Conservation (phyloP, 2,888 invertebrate genomes). For the Erebia aethiops region DNA sequence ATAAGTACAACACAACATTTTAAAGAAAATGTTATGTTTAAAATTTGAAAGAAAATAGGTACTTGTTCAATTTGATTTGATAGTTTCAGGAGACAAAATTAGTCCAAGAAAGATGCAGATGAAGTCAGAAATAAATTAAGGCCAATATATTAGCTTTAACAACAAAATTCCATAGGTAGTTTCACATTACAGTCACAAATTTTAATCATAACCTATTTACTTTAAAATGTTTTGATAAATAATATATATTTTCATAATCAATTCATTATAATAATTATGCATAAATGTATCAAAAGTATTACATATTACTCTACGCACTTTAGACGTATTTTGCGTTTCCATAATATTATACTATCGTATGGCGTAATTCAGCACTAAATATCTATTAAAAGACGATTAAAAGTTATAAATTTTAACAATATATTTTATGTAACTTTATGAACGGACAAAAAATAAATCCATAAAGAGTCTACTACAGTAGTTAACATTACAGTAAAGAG, state of each 20-base stretch:
- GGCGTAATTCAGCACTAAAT: slow-evolving; percentile 41
- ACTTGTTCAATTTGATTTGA: neutral
- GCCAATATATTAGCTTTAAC: neutral
- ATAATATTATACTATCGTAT: slow-evolving; percentile 40
- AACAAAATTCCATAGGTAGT: neutral
- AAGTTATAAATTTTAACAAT: slow-evolving; percentile 15
- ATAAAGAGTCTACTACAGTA: slow-evolving; percentile 7
- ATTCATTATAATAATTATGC: slow-evolving; percentile 51
- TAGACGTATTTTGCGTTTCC: slow-evolving; percentile 38
- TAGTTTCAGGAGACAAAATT: too few relatives aligned
- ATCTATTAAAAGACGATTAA: slow-evolving; percentile 31
- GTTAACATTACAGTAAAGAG: slow-evolving; percentile 11
- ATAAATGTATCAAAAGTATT: slow-evolving; percentile 41
- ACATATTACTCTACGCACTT: slow-evolving; percentile 42
- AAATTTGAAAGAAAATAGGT: slow-evolving; percentile 31
- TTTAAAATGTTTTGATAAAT: slow-evolving; percentile 35
- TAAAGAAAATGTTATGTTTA: slow-evolving; percentile 39
- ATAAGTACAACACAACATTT: slow-evolving; percentile 69
- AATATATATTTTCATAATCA: slow-evolving; percentile 47
- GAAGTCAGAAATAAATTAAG: neutral
- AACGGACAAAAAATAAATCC: slow-evolving; percentile 17
- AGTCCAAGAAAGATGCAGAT: too few relatives aligned
- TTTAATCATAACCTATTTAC: slow-evolving; percentile 37
- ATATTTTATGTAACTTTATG: slow-evolving; percentile 15
- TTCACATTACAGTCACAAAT: slow-evolving; percentile 20